Evolutionary conservation across 2,888 invertebrate species (phyloP).

Genomic region (Orthonychiurus folsomi): DNA sequence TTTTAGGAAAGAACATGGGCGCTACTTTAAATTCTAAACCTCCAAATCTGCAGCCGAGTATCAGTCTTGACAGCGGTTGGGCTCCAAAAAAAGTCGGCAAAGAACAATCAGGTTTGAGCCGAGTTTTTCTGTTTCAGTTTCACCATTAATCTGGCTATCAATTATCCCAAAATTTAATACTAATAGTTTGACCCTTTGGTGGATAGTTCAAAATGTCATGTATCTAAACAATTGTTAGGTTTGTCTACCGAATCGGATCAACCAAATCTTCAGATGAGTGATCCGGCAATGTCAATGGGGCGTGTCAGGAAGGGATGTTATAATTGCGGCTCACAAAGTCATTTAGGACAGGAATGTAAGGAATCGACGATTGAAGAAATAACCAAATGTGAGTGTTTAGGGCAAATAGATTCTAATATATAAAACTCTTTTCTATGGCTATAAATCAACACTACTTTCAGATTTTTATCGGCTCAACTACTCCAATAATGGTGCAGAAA

Average conservation of each 20-base stretch:
- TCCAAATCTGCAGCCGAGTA: not conserved
- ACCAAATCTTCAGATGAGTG: not conserved
- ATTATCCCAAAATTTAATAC: too few relatives aligned
- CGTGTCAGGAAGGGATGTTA: slow-evolving; percentile 58
- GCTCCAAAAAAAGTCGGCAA: not conserved
- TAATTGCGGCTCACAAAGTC: slow-evolving; percentile 80
- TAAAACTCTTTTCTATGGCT: not conserved
- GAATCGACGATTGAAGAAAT: slow-evolving; percentile 88
- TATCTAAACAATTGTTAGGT: not conserved
- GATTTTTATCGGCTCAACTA: slow-evolving; percentile 25
- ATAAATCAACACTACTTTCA: slow-evolving; percentile 7
- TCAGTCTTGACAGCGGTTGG: not conserved
- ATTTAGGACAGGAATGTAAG: slow-evolving; percentile 76
- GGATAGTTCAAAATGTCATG: not conserved
- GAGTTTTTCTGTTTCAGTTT: not conserved
- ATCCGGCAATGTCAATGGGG: not conserved
- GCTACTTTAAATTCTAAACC: not conserved
- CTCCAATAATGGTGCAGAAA: slow-evolving; percentile 8
- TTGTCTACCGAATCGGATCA: not conserved
- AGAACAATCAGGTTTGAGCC: too few relatives aligned
- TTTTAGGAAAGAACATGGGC: not conserved
- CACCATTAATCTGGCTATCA: too few relatives aligned
- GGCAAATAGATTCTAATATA: not conserved
- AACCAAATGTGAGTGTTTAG: slow-evolving; percentile 48
- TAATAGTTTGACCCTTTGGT: too few relatives aligned